Evolutionary conservation across 1,140 invertebrate genomes (phyloP).

Genomic region (Adelges cooleyi): DNA sequence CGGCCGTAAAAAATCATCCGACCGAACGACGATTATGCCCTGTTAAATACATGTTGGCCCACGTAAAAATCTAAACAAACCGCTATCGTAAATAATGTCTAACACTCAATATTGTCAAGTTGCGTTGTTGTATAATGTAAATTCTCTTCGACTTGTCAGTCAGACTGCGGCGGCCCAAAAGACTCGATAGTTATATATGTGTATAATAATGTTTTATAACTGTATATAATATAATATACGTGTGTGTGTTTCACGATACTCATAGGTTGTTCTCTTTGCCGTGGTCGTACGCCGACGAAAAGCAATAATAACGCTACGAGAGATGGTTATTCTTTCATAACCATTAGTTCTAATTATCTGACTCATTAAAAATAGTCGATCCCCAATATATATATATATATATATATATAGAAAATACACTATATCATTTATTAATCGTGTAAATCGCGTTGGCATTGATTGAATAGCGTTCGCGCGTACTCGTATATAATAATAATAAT

Average conservation of each 20-base stretch:
- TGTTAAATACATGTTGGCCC: too few relatives aligned
- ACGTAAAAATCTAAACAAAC: too few relatives aligned
- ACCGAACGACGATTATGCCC: too few relatives aligned
- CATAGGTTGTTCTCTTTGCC: not conserved
- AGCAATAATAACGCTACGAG: not conserved
- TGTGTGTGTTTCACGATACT: not conserved
- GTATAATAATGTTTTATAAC: not conserved
- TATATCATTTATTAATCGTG: slow-evolving; percentile 12
- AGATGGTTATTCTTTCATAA: slow-evolving; percentile 4
- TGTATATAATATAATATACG: too few relatives aligned
- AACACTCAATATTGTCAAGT: too few relatives aligned
- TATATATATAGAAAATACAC: too few relatives aligned
- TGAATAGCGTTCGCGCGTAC: not conserved
- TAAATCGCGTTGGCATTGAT: slow-evolving; percentile 23
- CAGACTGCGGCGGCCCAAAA: not conserved
- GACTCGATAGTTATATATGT: not conserved
- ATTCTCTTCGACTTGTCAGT: too few relatives aligned
- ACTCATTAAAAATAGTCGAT: slow-evolving; percentile 24
- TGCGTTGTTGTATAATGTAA: too few relatives aligned
- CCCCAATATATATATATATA: too few relatives aligned
- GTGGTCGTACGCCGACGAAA: slow-evolving; percentile 8
- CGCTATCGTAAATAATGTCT: too few relatives aligned
- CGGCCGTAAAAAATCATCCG: too few relatives aligned
- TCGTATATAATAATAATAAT: too few relatives aligned
- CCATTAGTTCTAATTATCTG: slow-evolving; percentile 27